phyloP scores from a whole-genome alignment of 2,888 invertebrate genomes.

The Anthoptus insignis region DNA sequence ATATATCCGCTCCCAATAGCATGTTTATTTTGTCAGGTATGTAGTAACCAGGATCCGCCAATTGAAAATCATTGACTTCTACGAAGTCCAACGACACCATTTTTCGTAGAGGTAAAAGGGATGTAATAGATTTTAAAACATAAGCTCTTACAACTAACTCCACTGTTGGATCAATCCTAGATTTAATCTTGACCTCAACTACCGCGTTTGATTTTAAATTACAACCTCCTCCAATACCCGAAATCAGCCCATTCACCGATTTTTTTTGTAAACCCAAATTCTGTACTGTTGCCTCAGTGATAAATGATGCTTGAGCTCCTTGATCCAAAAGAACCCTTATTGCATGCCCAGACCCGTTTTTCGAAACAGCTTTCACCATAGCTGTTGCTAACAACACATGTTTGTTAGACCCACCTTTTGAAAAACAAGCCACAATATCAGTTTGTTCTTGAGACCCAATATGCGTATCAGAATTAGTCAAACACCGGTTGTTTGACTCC shows the following conservation, averaged over 20 bases:
- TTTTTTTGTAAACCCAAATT: constrained; percentile 29
- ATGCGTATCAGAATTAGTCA: background rate
- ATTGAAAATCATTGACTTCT: constrained; percentile 11
- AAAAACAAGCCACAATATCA: background rate
- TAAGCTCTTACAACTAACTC: constrained; percentile 20
- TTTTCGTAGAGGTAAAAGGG: constrained; percentile 15
- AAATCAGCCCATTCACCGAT: constrained; percentile 10
- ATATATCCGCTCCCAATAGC: constrained; percentile 38
- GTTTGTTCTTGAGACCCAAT: background rate
- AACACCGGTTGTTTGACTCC: background rate
- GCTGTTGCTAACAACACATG: constrained; percentile 53
- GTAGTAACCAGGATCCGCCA: constrained; percentile 38
- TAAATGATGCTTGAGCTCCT: constrained; percentile 35
- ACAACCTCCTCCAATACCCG: constrained; percentile 32
- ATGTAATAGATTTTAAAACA: constrained; percentile 29
- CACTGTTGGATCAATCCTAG: constrained; percentile 27
- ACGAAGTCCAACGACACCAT: constrained; percentile 9
- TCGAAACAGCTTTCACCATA: constrained; percentile 44
- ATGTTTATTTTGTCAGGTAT: constrained; percentile 35
- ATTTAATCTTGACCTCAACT: constrained; percentile 42
- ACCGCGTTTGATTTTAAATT: constrained; percentile 31
- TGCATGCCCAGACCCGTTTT: constrained; percentile 2
- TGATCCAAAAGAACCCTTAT: constrained; percentile 34
- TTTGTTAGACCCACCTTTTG: background rate
- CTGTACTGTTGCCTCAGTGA: constrained; percentile 38